Base-by-base conservation (phyloP, 1,140 invertebrate genomes). In the Psilanteris sp. region DNA sequence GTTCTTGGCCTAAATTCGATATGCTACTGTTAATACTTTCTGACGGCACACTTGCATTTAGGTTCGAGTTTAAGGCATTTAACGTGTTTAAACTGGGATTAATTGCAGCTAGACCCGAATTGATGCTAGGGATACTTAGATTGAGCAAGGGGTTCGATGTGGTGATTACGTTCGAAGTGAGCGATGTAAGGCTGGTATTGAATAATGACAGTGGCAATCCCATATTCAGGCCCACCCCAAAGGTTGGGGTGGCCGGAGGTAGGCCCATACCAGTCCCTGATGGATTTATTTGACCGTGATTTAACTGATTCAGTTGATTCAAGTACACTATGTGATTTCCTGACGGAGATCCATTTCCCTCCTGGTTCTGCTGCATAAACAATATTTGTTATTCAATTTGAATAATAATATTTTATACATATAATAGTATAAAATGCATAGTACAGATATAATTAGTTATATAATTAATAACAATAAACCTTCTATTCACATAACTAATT, bases 161-260 rank as follows among this genome's bases (percentile, higher is more conserved):
- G 50, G 87, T 88, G 74, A 89, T 89, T 52, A 87, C 87, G 75
- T 89, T 89, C 54, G 87, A 88, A 16, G 86, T 88, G 59, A 88
- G 82, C 50, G 87, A 87, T 18, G 85, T 87, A 24, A 88, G 81
- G 77, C 79, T 86, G 41, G 87, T 88, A 74, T 89, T 89, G 32
- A 89, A 77, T 37, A 89, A 67, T 77, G 87, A 89, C 54, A 89
- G 80, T 57, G 87, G 87, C 80, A 89, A 81, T 87, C 87, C 87
- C 87, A 89, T 89, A 79, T 89, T 88, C 74, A 89, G 87, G 85
- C 87, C 87, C 77, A 89, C 87, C 87, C 87, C 87, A 83, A 89
- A 88, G 82, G 87, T 83, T 85, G 87, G 87, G 87, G 84, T 83
- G 86, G 87, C 86, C 81, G 87, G 85, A 81, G 87, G 86, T 83